Conservation (phyloP, 2,888 invertebrate species). For the Pyrochroa serraticornis region DNA sequence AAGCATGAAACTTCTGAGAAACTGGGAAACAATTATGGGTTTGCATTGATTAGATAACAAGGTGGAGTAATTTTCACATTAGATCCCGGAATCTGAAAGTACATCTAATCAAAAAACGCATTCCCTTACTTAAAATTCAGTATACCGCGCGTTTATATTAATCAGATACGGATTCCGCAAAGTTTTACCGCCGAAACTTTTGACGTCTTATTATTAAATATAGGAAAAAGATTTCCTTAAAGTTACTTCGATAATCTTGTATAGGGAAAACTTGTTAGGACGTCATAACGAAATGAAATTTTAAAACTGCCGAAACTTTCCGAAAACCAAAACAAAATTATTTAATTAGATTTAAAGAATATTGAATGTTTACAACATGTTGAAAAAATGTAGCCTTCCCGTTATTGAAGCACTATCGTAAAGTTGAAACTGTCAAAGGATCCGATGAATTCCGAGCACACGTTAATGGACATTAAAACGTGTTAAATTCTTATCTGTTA, state of each 20-base stretch:
- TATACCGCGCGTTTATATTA: constrained; percentile 34
- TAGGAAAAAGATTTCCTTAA: constrained; percentile 32
- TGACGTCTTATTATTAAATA: constrained; percentile 34
- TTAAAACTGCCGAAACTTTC: constrained; percentile 9
- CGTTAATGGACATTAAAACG: constrained; percentile 28
- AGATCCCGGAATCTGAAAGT: background rate
- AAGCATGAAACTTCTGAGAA: no score
- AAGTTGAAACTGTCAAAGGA: constrained; percentile 24
- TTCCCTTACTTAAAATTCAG: background rate
- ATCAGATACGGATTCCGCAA: constrained; percentile 35
- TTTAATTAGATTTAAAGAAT: background rate
- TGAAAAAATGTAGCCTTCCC: background rate
- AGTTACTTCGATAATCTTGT: constrained; percentile 29
- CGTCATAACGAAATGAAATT: constrained; percentile 33
- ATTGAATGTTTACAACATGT: no score
- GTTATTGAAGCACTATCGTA: background rate
- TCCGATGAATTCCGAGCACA: constrained; percentile 27
- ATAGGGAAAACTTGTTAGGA: constrained; percentile 29
- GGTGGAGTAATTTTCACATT: no score
- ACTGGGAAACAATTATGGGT: no score
- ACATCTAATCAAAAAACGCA: background rate
- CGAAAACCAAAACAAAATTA: constrained; percentile 1
- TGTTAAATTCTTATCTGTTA: constrained; percentile 11
- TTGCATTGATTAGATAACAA: no score
- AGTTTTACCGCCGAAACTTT: constrained; percentile 25